Evolutionary conservation across 2,113 vertebrate species (phyloP).

Genomic region (Indicator indicator): DNA sequence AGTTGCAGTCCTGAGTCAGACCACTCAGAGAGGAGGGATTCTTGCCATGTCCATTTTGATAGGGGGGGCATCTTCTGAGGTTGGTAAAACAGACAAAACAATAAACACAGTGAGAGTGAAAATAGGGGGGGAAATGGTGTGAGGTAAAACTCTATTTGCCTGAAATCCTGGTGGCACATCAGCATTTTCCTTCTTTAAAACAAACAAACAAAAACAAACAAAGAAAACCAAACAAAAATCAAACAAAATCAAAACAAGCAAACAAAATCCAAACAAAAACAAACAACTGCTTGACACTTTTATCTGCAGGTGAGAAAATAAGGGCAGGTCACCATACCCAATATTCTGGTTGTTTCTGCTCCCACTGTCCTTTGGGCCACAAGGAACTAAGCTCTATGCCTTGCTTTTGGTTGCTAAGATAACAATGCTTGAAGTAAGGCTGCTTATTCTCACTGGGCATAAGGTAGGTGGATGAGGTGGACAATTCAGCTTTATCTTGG

Average conservation of each 20-base stretch:
- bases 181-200: background rate
- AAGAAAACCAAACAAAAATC: too few species aligned
- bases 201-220: too few species aligned
- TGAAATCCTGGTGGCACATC: background rate
- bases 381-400: background rate
- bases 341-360: background rate
- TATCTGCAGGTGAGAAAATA: background rate
- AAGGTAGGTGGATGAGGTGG: background rate
- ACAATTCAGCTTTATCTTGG: background rate
- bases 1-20: too few species aligned
- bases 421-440: background rate
- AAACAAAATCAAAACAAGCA: too few species aligned
- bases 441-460: background rate
- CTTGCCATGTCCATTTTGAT: background rate
- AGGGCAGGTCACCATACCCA: background rate
- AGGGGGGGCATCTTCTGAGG: background rate
- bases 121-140: background rate
- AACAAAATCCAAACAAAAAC: too few species aligned
- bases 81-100: background rate
- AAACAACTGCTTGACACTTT: background rate
- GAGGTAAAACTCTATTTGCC: background rate
- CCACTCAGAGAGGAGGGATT: background rate
- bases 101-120: background rate
- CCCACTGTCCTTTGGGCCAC: background rate
- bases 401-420: background rate